Conservation (phyloP, 1,140 invertebrate genomes). For the Aphelenchoides avenae region DNA sequence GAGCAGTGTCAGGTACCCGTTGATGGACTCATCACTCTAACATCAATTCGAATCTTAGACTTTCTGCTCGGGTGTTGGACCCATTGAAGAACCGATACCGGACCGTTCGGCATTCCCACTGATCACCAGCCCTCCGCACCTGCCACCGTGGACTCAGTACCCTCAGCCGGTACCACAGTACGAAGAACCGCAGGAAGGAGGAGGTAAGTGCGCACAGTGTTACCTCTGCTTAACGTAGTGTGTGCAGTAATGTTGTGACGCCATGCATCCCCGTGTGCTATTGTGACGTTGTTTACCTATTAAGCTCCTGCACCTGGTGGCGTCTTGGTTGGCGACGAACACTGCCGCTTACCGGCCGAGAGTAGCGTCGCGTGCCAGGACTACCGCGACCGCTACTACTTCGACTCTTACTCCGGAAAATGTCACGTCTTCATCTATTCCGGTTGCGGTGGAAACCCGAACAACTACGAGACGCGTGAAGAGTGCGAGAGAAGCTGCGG, state of each 20-base stretch:
- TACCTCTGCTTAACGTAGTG: too few species aligned
- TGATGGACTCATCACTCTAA: too few species aligned
- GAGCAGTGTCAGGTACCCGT: constrained; percentile 78
- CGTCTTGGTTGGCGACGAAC: too few species aligned
- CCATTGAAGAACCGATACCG: background rate
- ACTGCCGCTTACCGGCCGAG: too few species aligned
- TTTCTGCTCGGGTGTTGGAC: constrained; percentile 13
- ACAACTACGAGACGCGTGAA: constrained; percentile 74
- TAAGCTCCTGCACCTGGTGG: too few species aligned
- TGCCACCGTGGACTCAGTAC: background rate
- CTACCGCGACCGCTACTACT: constrained; percentile 41
- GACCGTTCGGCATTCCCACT: background rate
- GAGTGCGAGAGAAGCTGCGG: constrained; percentile 75
- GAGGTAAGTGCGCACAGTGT: too few species aligned
- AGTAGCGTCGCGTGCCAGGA: too few species aligned
- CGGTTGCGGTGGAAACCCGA: constrained; percentile 79
- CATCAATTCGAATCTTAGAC: too few species aligned
- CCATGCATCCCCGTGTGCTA: too few species aligned
- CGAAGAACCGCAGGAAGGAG: background rate
- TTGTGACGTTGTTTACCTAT: too few species aligned
- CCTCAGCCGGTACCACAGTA: background rate
- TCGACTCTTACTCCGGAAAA: constrained; percentile 36
- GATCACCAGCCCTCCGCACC: background rate
- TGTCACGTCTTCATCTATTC: constrained; percentile 64
- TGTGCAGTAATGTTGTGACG: too few species aligned